Conservation (phyloP, 2,888 invertebrate genomes). For the Nomada lathburiana region DNA sequence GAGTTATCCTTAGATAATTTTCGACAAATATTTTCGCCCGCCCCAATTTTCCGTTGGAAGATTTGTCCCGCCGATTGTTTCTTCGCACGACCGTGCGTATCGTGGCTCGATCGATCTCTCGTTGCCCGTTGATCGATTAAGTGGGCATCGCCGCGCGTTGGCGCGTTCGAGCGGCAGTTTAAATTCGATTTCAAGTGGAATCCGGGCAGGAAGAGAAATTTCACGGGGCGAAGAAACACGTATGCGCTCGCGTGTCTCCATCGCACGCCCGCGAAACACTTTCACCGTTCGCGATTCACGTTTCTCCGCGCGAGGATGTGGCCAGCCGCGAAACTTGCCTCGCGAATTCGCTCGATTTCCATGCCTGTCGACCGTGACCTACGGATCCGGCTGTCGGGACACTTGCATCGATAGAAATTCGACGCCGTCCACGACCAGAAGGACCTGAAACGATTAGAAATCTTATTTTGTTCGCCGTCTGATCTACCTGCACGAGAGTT, state of each 20-base stretch:
- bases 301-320: slow-evolving; percentile 65
- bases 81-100: too few species aligned
- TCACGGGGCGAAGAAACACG: background rate
- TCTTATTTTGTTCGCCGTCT: too few species aligned
- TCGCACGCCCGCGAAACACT: slow-evolving; percentile 64
- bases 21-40: too few species aligned
- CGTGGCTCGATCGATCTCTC: too few species aligned
- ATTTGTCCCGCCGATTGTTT: background rate
- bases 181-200: slow-evolving; percentile 1
- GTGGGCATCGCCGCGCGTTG: background rate
- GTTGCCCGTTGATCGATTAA: background rate
- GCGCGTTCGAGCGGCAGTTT: background rate
- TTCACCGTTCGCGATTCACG: slow-evolving; percentile 74
- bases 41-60: too few species aligned
- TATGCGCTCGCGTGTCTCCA: slow-evolving; percentile 35
- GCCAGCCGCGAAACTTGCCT: slow-evolving; percentile 49
- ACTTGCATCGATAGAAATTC: background rate
- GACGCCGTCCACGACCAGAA: too few species aligned
- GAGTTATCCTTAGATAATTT: too few species aligned
- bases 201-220: slow-evolving; percentile 47
- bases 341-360: slow-evolving; percentile 72
- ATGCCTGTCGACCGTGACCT: slow-evolving; percentile 71
- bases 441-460: too few species aligned
- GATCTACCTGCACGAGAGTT: background rate
- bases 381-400: slow-evolving; percentile 16